Base-by-base conservation (phyloP, 1,140 invertebrate species). In the Lasioglossum albipes region DNA sequence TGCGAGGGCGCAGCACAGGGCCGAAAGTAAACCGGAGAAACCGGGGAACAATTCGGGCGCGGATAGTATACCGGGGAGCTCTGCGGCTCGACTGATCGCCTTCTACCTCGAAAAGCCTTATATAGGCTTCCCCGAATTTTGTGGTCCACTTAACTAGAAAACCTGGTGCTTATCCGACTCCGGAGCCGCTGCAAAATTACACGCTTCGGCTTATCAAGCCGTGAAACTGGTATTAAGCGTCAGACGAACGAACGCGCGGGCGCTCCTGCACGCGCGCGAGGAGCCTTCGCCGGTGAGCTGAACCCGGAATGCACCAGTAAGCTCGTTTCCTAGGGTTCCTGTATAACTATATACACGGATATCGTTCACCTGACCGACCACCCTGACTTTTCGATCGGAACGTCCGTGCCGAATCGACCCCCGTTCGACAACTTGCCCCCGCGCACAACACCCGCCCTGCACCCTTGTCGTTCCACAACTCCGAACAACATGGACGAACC, bases 131-230 rank as follows among this genome's bases (percentile, higher is more conserved):
- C 86, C 87, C 89, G 90, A 92, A 91, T 91, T 92, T 91, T 89
- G 90, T 92, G 90, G 91, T 91, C 90, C 89, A 91, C 90, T 92
- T 91, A 91, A 91, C 91, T 91, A 92, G 91, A 92, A 92, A 92
- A 91, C 90, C 90, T 90, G 86, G 89, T 89, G 90, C 88, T 89
- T 89, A 89, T 89, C 82, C 89, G 81, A 89, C 84, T 89, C 81
- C 67, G 80, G 82, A 88, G 87, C 89, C 84, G 84, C 82, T 89
- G 90, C 86, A 90, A 91, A 92, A 91, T 92, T 92, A 91, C 91
- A 91, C 90, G 91, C 90, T 91, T 87, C 82, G 89, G 87, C 86
- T 91, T 92, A 92, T 91, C 90, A 90, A 90, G 84, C 90, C 90
- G 90, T 92, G 88, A 92, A 92, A 91, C 88, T 87, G 87, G 88